phyloP scores from a whole-genome alignment of 2,888 invertebrate species.

The Rhyacophila evoluta region DNA sequence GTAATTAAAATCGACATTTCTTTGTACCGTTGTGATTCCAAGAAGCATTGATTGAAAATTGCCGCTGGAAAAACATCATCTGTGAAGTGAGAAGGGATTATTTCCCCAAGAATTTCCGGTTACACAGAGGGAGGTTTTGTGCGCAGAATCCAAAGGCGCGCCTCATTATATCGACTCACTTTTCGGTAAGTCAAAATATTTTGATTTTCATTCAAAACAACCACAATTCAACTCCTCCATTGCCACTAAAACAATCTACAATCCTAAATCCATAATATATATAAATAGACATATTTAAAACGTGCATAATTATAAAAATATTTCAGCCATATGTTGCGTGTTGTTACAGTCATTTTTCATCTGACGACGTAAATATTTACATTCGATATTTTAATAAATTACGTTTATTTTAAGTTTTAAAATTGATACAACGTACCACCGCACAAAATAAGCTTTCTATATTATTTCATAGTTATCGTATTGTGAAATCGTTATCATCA shows the following conservation, averaged over 20 bases:
- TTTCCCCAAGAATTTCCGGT: background rate
- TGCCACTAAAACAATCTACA: too few relatives aligned
- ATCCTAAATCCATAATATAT: too few relatives aligned
- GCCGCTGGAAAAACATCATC: background rate
- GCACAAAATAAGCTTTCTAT: too few relatives aligned
- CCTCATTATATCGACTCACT: slow-evolving; percentile 37
- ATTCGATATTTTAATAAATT: background rate
- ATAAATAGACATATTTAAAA: too few relatives aligned
- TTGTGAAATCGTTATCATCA: too few relatives aligned
- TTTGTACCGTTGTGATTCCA: background rate
- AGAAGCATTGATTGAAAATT: background rate
- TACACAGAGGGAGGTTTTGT: background rate
- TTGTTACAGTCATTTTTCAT: slow-evolving; percentile 31
- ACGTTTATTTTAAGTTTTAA: too few relatives aligned
- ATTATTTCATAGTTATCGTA: too few relatives aligned
- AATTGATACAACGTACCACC: too few relatives aligned
- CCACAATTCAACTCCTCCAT: background rate
- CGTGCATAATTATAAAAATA: background rate
- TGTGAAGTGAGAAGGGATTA: background rate
- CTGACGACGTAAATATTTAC: slow-evolving; percentile 40
- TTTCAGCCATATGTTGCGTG: background rate
- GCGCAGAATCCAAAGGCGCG: slow-evolving; percentile 48
- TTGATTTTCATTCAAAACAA: background rate
- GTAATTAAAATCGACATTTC: background rate
- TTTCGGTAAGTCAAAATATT: slow-evolving; percentile 5